These are phyloP conservation scores for Morinoia aosen DNA, from an alignment of 2,888 invertebrate species.

Conservation along the genomic window DNA sequence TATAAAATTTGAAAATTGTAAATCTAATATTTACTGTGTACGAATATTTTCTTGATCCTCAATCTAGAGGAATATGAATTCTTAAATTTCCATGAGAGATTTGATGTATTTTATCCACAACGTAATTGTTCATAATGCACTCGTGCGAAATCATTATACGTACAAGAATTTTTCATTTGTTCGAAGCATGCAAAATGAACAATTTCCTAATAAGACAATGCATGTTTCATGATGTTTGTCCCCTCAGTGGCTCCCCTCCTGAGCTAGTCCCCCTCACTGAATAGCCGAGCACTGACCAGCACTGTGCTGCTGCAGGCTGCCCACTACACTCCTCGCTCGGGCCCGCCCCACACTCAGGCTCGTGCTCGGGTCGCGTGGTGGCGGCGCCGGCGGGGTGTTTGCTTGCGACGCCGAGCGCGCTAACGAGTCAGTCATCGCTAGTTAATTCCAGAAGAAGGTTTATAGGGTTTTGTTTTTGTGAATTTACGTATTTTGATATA, in stretches of 20 bases:
- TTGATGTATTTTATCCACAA: no score
- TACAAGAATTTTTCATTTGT: no score
- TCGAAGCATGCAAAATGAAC: no score
- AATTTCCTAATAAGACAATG: no score
- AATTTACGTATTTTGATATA: slow-evolving; percentile 69
- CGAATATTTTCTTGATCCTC: no score
- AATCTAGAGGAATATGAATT: no score
- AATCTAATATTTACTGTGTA: no score
- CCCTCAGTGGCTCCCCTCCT: neutral
- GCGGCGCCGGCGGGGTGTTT: slow-evolving; percentile 87
- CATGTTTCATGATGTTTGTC: neutral
- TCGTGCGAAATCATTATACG: no score
- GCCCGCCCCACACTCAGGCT: slow-evolving; percentile 93
- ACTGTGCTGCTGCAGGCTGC: slow-evolving; percentile 76
- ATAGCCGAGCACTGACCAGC: slow-evolving; percentile 13
- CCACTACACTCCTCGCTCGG: slow-evolving; percentile 92
- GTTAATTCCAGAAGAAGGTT: neutral
- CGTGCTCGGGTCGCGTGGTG: slow-evolving; percentile 93
- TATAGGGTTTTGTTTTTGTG: neutral
- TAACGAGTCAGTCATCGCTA: slow-evolving; percentile 33
- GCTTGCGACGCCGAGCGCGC: slow-evolving; percentile 73
- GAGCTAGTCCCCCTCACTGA: neutral
- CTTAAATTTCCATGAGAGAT: no score
- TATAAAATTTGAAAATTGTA: no score
- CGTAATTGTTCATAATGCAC: no score